Evolutionary conservation across 2,888 invertebrate genomes (phyloP).

Genomic region (Caenorhabditis afra): DNA sequence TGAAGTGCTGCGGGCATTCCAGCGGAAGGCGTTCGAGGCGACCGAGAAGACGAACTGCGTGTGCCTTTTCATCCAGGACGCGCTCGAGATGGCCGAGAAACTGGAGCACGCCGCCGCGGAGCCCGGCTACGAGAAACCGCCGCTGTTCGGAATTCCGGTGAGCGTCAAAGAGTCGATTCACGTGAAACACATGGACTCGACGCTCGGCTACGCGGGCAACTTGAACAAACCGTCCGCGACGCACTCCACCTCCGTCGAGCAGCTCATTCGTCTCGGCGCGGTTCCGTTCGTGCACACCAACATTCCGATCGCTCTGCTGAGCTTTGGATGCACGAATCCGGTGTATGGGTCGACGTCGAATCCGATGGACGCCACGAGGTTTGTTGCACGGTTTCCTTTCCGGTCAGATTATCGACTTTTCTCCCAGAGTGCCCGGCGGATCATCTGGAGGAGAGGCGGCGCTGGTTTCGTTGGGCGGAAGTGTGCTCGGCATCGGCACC

Average conservation of each 20-base stretch:
- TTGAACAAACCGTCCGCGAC: slow-evolving; percentile 72
- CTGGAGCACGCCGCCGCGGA: slow-evolving; percentile 15
- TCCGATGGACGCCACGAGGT: slow-evolving; percentile 63
- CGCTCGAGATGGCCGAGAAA: slow-evolving; percentile 28
- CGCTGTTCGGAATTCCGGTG: slow-evolving; percentile 77
- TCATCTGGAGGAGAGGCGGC: slow-evolving; percentile 82
- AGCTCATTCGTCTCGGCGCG: slow-evolving; percentile 80
- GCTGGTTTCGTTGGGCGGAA: slow-evolving; percentile 82
- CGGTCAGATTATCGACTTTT: background rate
- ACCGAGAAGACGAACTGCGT: slow-evolving; percentile 75
- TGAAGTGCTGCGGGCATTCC: slow-evolving; percentile 71
- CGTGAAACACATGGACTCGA: slow-evolving; percentile 76
- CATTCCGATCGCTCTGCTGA: slow-evolving; percentile 80
- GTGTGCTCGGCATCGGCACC: slow-evolving; percentile 82
- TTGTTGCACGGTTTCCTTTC: background rate
- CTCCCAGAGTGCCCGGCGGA: slow-evolving; percentile 81
- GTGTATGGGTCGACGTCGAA: slow-evolving; percentile 80
- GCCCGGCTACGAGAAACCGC: slow-evolving; percentile 30
- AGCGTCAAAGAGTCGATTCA: slow-evolving; percentile 73
- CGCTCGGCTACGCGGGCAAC: slow-evolving; percentile 77
- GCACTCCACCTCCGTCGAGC: slow-evolving; percentile 63
- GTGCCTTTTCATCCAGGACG: slow-evolving; percentile 60
- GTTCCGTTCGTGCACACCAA: slow-evolving; percentile 82
- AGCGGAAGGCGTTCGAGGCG: slow-evolving; percentile 70
- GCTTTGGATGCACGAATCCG: slow-evolving; percentile 80